Conservation (phyloP, 2,113 vertebrate genomes). For the Lamprologus sp. region DNA sequence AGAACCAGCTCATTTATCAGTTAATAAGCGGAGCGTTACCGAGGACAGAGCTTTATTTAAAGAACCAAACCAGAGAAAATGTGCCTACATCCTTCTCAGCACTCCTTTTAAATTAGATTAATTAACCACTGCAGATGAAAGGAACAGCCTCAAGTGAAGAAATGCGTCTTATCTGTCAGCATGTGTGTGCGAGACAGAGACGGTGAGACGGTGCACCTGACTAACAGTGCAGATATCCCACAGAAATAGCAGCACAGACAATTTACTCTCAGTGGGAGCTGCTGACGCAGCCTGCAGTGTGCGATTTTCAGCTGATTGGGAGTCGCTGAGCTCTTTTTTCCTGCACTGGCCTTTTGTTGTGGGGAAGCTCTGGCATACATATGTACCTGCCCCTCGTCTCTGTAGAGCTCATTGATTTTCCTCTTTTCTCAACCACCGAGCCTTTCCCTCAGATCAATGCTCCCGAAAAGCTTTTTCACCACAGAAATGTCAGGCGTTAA, state of each 20-base stretch:
- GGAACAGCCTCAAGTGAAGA: background rate
- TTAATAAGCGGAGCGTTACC: background rate
- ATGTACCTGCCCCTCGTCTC: background rate
- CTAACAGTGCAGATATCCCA: background rate
- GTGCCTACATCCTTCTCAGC: background rate
- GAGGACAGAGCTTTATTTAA: background rate
- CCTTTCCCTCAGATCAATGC: conserved; percentile 36
- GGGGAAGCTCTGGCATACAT: conserved; percentile 2
- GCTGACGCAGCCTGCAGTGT: background rate
- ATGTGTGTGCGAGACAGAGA: background rate
- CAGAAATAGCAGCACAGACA: conserved; percentile 28
- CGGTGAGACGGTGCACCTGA: background rate
- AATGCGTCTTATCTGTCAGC: background rate
- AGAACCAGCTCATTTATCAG: conserved; percentile 2
- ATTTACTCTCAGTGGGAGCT: conserved; percentile 6
- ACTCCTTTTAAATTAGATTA: conserved; percentile 1
- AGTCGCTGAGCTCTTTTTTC: conserved; percentile 8
- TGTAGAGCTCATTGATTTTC: conserved; percentile 17
- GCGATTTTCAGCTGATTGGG: conserved; percentile 12
- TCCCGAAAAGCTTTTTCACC: conserved; percentile 30
- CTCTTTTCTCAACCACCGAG: background rate
- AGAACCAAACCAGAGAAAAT: background rate
- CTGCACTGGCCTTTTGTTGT: conserved; percentile 25
- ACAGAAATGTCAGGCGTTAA: conserved; percentile 31
- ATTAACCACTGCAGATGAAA: conserved; percentile 10